Base-by-base conservation (phyloP, 2,888 invertebrate species). In the Microchrysa polita region DNA sequence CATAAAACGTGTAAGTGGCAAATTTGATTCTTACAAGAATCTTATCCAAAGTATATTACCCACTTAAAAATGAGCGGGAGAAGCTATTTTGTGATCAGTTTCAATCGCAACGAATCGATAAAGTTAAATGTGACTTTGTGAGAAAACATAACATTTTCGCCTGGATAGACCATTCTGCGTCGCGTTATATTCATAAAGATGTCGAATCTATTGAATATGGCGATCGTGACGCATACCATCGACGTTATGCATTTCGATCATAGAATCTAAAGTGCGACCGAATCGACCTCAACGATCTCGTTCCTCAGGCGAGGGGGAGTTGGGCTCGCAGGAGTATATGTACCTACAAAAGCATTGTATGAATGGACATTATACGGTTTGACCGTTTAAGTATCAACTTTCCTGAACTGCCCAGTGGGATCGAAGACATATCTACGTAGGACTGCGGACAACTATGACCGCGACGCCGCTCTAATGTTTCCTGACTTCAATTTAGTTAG, bases 211-310 rank as follows among this genome's bases (percentile, higher is more conserved):
- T 57, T 65, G 67, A 59, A 60, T n/a, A n/a, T 72, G 72, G 61
- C 52, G 48, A 61, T 73, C 72, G 72, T 73, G 72, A 73, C 61
- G 72, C 61, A 73, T 63, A 52, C 61, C 61, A 63, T 73, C 61
- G 61, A 48, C 72, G 57, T 55, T 57, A 72, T 48, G 60, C 5
- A 59, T 72, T 72, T 72, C 60, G 59, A 27, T n/a, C 60, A 60
- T 72, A 60, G 60, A 72, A 69, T 34, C 27, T 7, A 34, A 34
- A 34, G 27, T 34, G 27, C 27, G 27, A 34, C 27, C 27, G 27
- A 34, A 48, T 20, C 27, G 52, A 34, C 52, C 60, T 40, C 42
- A 44, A 48, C 12, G 22, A 22, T 14, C 65, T 65, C 16, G 42
- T 34, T n/a, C 40, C 14, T 61, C 61, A 12, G 23, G 14, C n/a